These are phyloP conservation scores for Hypotaenidia okinawae DNA, from an alignment of 2,797 vertebrate species.

Conservation along the genomic window DNA sequence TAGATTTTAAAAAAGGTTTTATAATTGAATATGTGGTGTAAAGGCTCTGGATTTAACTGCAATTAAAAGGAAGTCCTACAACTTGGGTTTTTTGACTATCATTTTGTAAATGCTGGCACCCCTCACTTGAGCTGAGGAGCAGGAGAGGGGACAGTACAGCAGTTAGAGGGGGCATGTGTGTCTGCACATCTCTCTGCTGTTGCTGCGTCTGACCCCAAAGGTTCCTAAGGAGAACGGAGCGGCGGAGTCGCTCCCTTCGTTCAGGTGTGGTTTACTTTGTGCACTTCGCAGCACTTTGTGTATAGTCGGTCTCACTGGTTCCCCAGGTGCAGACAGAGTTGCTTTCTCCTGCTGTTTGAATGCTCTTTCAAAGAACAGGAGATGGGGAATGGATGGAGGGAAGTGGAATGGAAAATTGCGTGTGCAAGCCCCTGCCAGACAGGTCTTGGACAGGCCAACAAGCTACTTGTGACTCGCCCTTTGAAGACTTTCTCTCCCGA, in stretches of 20 bases:
- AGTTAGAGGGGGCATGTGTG: not conserved
- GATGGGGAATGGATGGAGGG: not conserved
- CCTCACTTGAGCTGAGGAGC: not conserved
- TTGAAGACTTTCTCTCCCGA: not conserved
- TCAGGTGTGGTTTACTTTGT: not conserved
- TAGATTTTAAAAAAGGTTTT: conserved; percentile 64
- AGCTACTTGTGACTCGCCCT: not conserved
- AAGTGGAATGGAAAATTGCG: not conserved
- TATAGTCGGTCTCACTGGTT: conserved; percentile 43
- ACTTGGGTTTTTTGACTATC: conserved; percentile 3
- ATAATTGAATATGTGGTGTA: conserved; percentile 58
- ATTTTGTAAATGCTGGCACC: not conserved
- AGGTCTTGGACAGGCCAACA: not conserved
- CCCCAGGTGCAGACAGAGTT: conserved; percentile 23
- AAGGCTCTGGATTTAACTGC: conserved; percentile 66
- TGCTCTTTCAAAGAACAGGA: not conserved
- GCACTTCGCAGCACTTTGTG: conserved; percentile 69
- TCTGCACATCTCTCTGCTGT: not conserved
- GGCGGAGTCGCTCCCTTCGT: fast-evolving
- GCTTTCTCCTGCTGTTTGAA: not conserved
- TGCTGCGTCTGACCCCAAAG: not conserved
- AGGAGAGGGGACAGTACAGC: not conserved
- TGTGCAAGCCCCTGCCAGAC: not conserved
- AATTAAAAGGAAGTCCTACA: conserved; percentile 52
- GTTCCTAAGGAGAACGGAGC: not conserved